These are phyloP conservation scores for Sturnus vulgaris DNA, from an alignment of 2,113 vertebrate genomes.

Conservation along the genomic window DNA sequence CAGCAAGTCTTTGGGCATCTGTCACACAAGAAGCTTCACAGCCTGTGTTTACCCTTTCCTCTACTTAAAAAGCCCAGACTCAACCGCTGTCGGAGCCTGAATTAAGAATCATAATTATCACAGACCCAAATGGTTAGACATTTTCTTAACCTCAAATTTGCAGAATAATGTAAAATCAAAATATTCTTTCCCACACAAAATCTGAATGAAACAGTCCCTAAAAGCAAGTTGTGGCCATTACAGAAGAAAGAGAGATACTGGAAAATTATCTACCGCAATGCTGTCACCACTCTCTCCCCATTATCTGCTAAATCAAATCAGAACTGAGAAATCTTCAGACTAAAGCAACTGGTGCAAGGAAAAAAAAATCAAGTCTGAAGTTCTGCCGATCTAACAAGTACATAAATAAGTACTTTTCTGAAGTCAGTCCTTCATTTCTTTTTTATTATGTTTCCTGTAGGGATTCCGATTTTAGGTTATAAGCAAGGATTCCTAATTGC, in stretches of 20 bases:
- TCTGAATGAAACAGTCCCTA: not conserved
- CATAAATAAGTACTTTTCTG: not conserved
- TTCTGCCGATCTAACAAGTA: not conserved
- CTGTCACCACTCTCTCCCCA: not conserved
- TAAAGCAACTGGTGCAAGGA: not conserved
- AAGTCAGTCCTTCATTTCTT: not conserved
- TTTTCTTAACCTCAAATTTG: not conserved
- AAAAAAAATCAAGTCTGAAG: not conserved
- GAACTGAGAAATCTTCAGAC: not conserved
- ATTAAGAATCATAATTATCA: not conserved
- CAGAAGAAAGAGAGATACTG: not conserved
- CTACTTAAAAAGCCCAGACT: not conserved
- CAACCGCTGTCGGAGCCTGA: not conserved
- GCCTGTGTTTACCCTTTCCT: not conserved
- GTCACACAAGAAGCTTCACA: not conserved
- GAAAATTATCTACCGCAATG: not conserved
- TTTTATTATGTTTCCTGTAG: not conserved
- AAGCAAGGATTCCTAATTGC: not conserved
- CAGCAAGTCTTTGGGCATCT: not conserved
- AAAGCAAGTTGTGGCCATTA: not conserved
- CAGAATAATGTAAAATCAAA: not conserved
- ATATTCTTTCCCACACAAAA: not conserved
- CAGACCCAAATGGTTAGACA: not conserved
- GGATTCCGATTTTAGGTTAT: not conserved
- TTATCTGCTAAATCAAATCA: not conserved